These are phyloP conservation scores for Pseudococcus longispinus DNA, from an alignment of 2,888 invertebrate species.

Conservation along the genomic window DNA sequence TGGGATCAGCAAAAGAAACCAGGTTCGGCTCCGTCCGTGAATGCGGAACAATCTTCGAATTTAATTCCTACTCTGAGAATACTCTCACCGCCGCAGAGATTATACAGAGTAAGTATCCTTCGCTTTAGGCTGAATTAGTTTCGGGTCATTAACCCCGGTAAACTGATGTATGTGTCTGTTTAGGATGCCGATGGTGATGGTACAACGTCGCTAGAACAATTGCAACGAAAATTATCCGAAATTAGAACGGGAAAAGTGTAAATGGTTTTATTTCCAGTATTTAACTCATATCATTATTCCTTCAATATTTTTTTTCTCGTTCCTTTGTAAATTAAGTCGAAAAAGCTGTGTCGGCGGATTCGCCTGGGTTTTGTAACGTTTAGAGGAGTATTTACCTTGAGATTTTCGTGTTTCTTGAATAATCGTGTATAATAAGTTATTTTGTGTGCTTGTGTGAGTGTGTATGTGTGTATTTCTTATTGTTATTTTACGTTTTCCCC, in stretches of 20 bases:
- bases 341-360: background rate
- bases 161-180: background rate
- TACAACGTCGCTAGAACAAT: conserved; percentile 40
- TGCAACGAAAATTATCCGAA: conserved; percentile 48
- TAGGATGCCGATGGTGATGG: conserved; percentile 51
- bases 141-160: background rate
- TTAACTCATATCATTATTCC: conserved; percentile 48
- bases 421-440: conserved; percentile 33
- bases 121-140: background rate
- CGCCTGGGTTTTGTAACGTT: background rate
- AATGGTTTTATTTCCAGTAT: conserved; percentile 26
- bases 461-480: conserved; percentile 12
- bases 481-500: conserved; percentile 14
- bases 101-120: conserved; percentile 29
- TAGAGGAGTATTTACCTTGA: background rate
- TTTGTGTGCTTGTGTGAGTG: background rate
- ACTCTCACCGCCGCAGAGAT: conserved; percentile 48
- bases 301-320: conserved; percentile 19
- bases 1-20: conserved; percentile 55
- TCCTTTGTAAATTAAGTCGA: conserved; percentile 41
- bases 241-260: conserved; percentile 38
- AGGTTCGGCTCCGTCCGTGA: background rate
- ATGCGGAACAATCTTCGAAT: conserved; percentile 52
- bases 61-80: conserved; percentile 49
- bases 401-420: conserved; percentile 38